A percentile compares a stretch with the other conserved stretches of the same genome.
phyloP scores from a whole-genome alignment of 2,113 vertebrate genomes.

The Callipepla squamata region DNA sequence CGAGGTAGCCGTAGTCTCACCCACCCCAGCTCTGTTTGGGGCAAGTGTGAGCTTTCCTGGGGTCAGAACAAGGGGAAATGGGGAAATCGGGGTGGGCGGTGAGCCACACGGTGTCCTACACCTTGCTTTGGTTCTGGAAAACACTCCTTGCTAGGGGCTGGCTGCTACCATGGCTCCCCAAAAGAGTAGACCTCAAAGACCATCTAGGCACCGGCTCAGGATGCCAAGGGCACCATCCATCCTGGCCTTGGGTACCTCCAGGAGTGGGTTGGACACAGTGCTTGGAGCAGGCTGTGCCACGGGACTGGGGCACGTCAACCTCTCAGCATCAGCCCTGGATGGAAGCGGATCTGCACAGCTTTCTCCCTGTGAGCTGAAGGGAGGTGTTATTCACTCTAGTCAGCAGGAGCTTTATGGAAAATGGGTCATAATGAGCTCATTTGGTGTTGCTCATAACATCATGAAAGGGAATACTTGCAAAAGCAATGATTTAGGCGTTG shows the following conservation, averaged over 20 bases:
- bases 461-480: neutral
- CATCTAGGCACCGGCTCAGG: too few relatives aligned
- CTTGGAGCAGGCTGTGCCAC: neutral
- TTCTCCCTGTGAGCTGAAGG: neutral
- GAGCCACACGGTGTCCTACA: neutral
- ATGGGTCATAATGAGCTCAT: neutral
- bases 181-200: neutral
- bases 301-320: neutral
- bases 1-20: rapidly evolving
- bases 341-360: neutral
- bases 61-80: neutral
- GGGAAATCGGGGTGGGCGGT: neutral
- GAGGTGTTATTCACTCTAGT: neutral
- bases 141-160: neutral
- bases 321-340: neutral
- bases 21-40: neutral
- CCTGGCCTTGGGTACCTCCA: too few relatives aligned
- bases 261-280: neutral
- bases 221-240: too few relatives aligned
- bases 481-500: neutral
- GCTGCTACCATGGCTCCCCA: neutral
- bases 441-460: neutral
- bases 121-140: neutral
- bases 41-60: neutral
- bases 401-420: neutral